Conservation (phyloP, 2,113 vertebrate genomes). For the Raja brachyura region DNA sequence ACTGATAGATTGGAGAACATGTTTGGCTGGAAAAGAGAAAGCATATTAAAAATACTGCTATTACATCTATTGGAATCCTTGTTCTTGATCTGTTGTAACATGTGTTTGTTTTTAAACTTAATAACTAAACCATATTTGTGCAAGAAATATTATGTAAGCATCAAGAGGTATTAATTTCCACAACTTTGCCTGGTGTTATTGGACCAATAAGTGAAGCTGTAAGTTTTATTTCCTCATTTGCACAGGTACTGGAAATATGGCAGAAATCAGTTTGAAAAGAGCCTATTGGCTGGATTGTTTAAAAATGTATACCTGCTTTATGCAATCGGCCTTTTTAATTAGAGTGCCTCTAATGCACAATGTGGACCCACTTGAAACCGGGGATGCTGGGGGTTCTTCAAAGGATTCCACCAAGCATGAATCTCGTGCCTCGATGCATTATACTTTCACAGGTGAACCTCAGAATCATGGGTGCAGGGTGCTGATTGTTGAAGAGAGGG, state of each 20-base stretch:
- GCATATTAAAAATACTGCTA: neutral
- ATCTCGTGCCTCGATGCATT: too few species aligned
- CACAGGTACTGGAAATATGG: too few species aligned
- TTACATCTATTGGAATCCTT: neutral
- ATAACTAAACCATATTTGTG: neutral
- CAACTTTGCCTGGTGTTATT: neutral
- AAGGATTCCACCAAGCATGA: neutral
- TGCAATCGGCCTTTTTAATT: neutral
- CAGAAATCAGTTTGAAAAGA: neutral
- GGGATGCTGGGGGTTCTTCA: neutral
- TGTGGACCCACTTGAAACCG: neutral
- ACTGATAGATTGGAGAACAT: constrained; percentile 25
- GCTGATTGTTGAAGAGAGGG: too few species aligned
- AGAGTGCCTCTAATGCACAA: neutral
- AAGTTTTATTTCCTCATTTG: neutral
- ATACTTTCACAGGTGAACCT: too few species aligned
- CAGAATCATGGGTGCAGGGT: too few species aligned
- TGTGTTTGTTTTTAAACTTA: neutral
- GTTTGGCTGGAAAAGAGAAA: neutral
- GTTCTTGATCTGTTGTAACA: too few species aligned
- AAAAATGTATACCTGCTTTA: neutral
- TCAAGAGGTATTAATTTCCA: neutral
- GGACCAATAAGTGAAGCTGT: neutral
- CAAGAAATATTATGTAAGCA: neutral
- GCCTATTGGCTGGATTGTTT: neutral